Base-by-base conservation (phyloP, 1,140 invertebrate genomes). In the Drosophila malerkotliana region DNA sequence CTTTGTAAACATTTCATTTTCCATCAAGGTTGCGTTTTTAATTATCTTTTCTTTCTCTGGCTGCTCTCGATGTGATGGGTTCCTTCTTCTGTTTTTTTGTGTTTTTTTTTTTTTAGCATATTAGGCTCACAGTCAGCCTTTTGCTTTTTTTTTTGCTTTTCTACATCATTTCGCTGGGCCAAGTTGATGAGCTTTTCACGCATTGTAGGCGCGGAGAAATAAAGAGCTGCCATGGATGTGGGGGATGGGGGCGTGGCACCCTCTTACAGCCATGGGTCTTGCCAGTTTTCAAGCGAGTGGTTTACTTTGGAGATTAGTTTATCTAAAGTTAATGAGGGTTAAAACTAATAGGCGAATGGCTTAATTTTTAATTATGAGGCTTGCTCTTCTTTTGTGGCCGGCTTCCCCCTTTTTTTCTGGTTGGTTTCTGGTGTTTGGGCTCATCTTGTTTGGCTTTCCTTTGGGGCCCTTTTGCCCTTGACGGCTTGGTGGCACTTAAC, bases 21-120 rank as follows among this genome's bases (percentile, higher is more conserved):
- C 84, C 84, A 87, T 90, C 87, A 90, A 90, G 87, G 87, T 90
- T 90, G 87, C 85, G 79, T 87, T 90, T 90, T 90, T 90, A 90
- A 90, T 90, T 90, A 90, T 90, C 84, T 90, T 83, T 82, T 78
- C 66, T 87, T 85, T 82, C 82, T 87, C 82, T 78, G 69, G 82
- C 66, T 81, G 79, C 79, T 69, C 55, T 71, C 77, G 67, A 71
- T 68, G 64, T 47, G 69, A 73, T 76, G 62, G 71, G 76, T 75
- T 66, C 71, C 48, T 61, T 48, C 52, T 66, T 62, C 34, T 77
- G 53, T 24, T 59, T 26, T 57, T 64, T 14, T 55, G 41, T 18
- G n/a, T 67, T 55, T 57, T 76, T 75, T 63, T 67, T 55, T 57
- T 76, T 76, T 64, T 69, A 64, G 60, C 83, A 83, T 83, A 88